Conservation (phyloP, 1,140 invertebrate species). For the Aphelenchoides fujianensis region DNA sequence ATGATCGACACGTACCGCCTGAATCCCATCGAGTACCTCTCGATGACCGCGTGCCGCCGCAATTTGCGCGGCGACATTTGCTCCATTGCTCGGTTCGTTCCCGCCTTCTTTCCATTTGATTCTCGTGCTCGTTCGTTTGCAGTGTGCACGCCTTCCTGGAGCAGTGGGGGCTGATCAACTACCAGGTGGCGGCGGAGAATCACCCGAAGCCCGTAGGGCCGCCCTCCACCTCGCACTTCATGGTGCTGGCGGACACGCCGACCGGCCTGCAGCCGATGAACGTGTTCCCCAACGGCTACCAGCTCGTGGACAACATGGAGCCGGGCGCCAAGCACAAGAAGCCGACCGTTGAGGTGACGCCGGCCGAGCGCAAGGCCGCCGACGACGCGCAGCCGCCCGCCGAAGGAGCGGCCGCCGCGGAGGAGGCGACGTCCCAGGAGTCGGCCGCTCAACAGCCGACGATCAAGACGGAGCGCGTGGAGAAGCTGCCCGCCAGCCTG, state of each 20-base stretch:
- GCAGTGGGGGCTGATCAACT: constrained; percentile 98
- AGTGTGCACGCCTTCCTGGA: constrained; percentile 94
- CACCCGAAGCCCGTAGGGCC: constrained; percentile 89
- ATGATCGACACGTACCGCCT: constrained; percentile 99
- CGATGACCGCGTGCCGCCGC: constrained; percentile 90
- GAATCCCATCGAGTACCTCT: constrained; percentile 98
- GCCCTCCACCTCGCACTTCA: constrained; percentile 98
- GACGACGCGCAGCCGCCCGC: not conserved
- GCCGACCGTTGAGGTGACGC: not conserved
- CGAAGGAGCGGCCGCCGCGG: too few relatives aligned
- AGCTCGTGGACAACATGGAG: constrained; percentile 4
- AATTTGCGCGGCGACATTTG: constrained; percentile 98
- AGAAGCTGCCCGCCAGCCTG: not conserved
- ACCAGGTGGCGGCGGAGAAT: constrained; percentile 90
- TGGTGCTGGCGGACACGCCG: constrained; percentile 94
- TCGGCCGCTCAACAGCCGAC: not conserved
- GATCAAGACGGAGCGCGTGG: constrained; percentile 28
- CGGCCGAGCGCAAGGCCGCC: not conserved
- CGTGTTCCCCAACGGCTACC: constrained; percentile 68
- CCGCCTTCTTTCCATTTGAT: constrained; percentile 3
- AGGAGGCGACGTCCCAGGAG: not conserved
- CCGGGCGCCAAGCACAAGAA: constrained; percentile 21
- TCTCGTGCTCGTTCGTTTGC: constrained; percentile 37
- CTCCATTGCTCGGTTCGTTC: constrained; percentile 81
- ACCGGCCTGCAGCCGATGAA: constrained; percentile 90